Conservation (phyloP, 2,797 vertebrate genomes). For the Cuculus canorus region DNA sequence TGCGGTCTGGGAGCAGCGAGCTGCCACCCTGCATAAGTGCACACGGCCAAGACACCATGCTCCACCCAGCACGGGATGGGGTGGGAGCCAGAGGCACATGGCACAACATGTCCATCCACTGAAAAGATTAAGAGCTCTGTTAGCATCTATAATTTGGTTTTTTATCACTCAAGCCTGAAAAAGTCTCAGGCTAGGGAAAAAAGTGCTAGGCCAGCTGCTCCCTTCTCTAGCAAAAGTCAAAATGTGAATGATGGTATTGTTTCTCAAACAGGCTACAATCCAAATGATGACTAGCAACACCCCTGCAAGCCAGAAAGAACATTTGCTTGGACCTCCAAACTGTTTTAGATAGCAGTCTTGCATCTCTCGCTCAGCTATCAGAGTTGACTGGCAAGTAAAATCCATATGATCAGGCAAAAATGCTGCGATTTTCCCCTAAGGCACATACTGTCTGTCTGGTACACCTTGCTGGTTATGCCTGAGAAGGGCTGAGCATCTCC, state of each 20-base stretch:
- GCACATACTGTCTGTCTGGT: neutral
- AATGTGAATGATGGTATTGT: neutral
- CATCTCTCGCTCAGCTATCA: neutral
- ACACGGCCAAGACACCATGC: fast-evolving
- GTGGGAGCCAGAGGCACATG: neutral
- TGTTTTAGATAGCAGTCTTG: neutral
- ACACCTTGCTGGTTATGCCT: neutral
- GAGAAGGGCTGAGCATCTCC: neutral
- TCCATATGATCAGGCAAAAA: neutral
- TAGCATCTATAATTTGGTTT: neutral
- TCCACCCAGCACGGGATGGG: fast-evolving
- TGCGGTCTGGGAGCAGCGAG: neutral
- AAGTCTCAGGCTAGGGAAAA: neutral
- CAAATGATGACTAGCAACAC: neutral
- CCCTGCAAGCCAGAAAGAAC: neutral
- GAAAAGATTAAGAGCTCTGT: neutral
- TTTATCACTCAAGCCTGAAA: neutral
- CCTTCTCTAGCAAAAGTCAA: conserved; percentile 6
- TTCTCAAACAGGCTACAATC: neutral
- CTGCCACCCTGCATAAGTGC: fast-evolving
- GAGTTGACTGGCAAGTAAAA: conserved; percentile 8
- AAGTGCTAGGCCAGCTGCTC: neutral
- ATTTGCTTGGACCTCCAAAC: neutral
- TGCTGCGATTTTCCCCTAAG: neutral
- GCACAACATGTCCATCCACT: neutral